These are phyloP conservation scores for Amorpha juglandis DNA, from an alignment of 2,888 invertebrate species.

Conservation along the genomic window DNA sequence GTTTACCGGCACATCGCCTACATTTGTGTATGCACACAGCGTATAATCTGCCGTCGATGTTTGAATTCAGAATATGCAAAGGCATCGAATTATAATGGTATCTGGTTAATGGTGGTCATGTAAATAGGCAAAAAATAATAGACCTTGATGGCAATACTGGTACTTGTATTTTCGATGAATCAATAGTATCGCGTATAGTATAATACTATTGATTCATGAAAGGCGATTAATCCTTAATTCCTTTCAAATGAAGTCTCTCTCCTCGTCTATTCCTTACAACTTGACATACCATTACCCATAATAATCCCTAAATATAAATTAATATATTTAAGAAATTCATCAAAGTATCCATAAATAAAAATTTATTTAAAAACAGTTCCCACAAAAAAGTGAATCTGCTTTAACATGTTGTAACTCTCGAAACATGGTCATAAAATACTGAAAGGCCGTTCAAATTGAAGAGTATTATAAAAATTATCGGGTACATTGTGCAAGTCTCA, in stretches of 20 bases:
- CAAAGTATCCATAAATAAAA: neutral
- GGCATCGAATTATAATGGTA: conserved; percentile 1
- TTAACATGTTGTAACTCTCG: conserved; percentile 11
- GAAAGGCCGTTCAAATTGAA: conserved; percentile 51
- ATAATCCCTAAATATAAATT: neutral
- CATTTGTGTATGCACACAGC: conserved; percentile 18
- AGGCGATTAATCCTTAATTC: too few relatives aligned
- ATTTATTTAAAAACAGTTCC: neutral
- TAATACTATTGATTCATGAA: too few relatives aligned
- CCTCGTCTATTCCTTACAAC: too few relatives aligned
- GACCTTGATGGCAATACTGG: neutral
- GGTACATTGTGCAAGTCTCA: conserved; percentile 53
- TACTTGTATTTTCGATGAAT: too few relatives aligned
- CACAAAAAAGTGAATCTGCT: conserved; percentile 1
- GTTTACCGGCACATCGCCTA: conserved; percentile 39
- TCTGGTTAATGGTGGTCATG: neutral
- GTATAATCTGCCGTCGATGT: neutral
- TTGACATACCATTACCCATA: too few relatives aligned
- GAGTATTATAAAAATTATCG: conserved; percentile 73
- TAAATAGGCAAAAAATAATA: neutral
- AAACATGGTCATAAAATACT: conserved; percentile 23
- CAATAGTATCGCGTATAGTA: too few relatives aligned
- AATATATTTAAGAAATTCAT: neutral
- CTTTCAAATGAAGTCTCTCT: too few relatives aligned
- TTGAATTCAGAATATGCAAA: neutral